Base-by-base conservation (phyloP, 2,113 vertebrate genomes). In the Phyllostomus hastatus region DNA sequence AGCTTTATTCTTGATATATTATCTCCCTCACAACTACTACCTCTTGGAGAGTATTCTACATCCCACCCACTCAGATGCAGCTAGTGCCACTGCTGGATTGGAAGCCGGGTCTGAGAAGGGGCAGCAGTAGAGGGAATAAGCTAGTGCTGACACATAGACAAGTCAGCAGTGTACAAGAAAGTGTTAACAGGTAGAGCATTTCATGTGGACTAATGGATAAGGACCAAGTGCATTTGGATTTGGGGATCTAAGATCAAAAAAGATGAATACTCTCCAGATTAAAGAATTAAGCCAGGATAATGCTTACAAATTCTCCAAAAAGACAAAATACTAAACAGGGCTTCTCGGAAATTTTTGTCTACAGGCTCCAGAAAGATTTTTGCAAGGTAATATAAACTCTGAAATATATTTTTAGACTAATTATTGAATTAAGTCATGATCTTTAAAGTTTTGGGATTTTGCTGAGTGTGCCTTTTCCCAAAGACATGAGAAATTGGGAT, bases 371-470 rank as follows among this genome's bases (percentile, higher is more conserved):
- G 70, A 73, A 94, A 91, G 76, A 7, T 46, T 83, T 97, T 43
- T 38, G 24, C 6, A 88, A 88, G 50, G 43, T 86, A 93, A 91
- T 95, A 81, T 52, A 85, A 81, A 93, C 19, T 88, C 46, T 90
- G 28, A 85, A 67, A 70, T 91, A n/a, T 57, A 73, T 88, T 88
- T 91, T 97, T 57, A 91, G 57, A 85, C 19, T 38, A 92, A 66
- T 91, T 95, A 92, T 76, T 94, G 59, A 94, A 82, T 92, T 90
- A 90, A 88, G 83, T 48, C 11, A 19, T 92, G 16, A 64, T 94
- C 35, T 90, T 90, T 88, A 88, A 94, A 82, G 50, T 54, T 33
- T 69, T 33, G 57, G 46, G 54, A n/a, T 76, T 95, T 94, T 90
- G 14, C 48, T 88, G 67, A 73, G 43, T 82, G 14, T 81, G 50